Evolutionary conservation across 2,888 invertebrate genomes (phyloP).

Genomic region (Trissolcus brochymenae): DNA sequence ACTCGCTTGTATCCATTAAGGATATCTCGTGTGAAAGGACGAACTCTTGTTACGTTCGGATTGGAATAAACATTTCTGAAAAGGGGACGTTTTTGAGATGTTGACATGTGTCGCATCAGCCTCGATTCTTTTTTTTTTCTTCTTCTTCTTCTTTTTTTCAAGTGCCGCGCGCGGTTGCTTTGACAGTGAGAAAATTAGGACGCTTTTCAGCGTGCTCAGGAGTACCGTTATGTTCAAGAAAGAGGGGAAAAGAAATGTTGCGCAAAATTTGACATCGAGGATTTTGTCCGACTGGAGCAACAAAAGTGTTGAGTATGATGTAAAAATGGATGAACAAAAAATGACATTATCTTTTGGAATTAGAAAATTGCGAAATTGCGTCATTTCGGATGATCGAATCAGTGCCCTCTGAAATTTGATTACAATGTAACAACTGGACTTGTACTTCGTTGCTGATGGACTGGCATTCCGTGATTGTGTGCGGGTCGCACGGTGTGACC

Average conservation of each 20-base stretch:
- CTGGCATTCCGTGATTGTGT: constrained; percentile 25
- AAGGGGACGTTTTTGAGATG: constrained; percentile 40
- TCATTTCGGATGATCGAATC: constrained; percentile 30
- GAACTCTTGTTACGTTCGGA: constrained; percentile 55
- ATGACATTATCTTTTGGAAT: constrained; percentile 23
- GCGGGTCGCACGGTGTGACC: constrained; percentile 35
- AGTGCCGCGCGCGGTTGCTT: constrained; percentile 1
- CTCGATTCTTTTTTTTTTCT: constrained; percentile 6
- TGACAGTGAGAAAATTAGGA: constrained; percentile 20
- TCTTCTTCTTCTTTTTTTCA: constrained; percentile 2
- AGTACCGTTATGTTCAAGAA: constrained; percentile 1
- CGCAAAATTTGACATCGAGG: neutral
- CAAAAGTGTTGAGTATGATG: too few species aligned
- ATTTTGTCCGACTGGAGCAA: too few species aligned
- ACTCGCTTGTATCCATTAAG: constrained; percentile 60
- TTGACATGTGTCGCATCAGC: constrained; percentile 34
- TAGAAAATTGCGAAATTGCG: constrained; percentile 29
- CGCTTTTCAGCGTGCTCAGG: constrained; percentile 2
- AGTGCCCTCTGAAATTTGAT: constrained; percentile 40
- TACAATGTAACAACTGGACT: constrained; percentile 34
- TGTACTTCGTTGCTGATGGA: constrained; percentile 9
- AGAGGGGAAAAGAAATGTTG: neutral
- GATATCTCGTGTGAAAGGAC: constrained; percentile 59
- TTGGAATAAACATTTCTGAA: constrained; percentile 52
- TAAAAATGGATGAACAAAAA: neutral